Evolutionary conservation across 2,888 invertebrate genomes (phyloP), one percentile per base, ranked within the genome.

Genomic region (Papilio protenor): DNA sequence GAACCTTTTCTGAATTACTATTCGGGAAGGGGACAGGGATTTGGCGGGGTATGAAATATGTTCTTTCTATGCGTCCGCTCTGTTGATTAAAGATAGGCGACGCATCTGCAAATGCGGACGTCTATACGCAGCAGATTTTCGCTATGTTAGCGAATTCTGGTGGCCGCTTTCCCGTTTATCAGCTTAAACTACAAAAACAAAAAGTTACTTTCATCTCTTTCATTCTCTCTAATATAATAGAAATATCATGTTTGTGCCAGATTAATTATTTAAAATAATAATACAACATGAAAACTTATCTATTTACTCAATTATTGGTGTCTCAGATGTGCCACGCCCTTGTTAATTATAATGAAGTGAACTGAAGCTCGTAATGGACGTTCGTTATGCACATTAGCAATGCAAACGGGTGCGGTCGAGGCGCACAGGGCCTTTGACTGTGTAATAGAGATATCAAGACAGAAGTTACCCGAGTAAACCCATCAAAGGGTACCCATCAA

Each of bases 351-450:
- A 69, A 40, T 72, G 16, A 72, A 49, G 72, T 73, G 52, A 71
- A 18, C 16, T 55, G 55, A 55, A 66, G 66, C 45, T 33, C 45
- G 55, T 75, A 55, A 55, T 40, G 66, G 75, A 69, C 45, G 66
- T 52, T 75, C 55, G 52, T 75, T 66, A 66, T 45, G n/a, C 33
- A 21, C 23, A 75, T 69, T 66, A 40, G 69, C 40, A 66, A 55
- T 75, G 75, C 70, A 70, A 76, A 76, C 75, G 69, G 55, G 57
- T 70, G 75, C 27, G 69, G 52, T 69, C n/a, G 21, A n/a, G 64
- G 11, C 64, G n/a, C 18, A 45, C 11, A 14, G 23, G n/a, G 55
- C 69, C 75, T 75, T 75, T 70, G 55, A 75, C 23, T 57, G 45
- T 59, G 55, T 45, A 70, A 69, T 69, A 57, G 57, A 76, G 70